Conservation (phyloP, 2,888 invertebrate species). For the Erebia ligea region DNA sequence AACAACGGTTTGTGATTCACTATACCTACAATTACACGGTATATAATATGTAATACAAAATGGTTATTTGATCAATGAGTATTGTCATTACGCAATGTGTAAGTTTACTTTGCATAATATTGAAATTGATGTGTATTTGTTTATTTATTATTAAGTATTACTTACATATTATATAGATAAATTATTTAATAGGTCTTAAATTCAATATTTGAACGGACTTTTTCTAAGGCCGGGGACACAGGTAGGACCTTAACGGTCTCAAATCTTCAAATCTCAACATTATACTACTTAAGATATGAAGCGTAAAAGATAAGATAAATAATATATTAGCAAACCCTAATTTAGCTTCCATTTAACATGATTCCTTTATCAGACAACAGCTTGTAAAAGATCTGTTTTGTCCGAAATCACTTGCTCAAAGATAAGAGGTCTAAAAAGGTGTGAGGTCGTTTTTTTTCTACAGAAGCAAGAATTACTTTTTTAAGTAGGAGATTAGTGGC, state of each 20-base stretch:
- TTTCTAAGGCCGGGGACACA: too few species aligned
- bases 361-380: conserved; percentile 62
- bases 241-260: too few species aligned
- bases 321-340: conserved; percentile 44
- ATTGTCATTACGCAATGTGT: conserved; percentile 7
- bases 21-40: not conserved
- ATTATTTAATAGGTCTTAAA: too few species aligned
- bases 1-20: conserved; percentile 45
- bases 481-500: conserved; percentile 44
- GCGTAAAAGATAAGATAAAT: conserved; percentile 31
- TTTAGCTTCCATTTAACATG: conserved; percentile 44
- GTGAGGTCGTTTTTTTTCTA: conserved; percentile 42
- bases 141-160: too few species aligned
- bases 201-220: too few species aligned
- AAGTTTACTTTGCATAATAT: too few species aligned
- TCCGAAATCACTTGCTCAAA: conserved; percentile 45
- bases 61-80: conserved; percentile 21
- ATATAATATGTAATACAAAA: conserved; percentile 7
- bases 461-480: conserved; percentile 43
- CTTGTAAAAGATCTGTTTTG: conserved; percentile 45
- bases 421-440: conserved; percentile 45
- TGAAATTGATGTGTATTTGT: too few species aligned
- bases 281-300: conserved; percentile 5
- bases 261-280: not conserved
- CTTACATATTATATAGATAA: too few species aligned